phyloP scores from a whole-genome alignment of 2,113 vertebrate genomes.

The Phainopepla nitens region DNA sequence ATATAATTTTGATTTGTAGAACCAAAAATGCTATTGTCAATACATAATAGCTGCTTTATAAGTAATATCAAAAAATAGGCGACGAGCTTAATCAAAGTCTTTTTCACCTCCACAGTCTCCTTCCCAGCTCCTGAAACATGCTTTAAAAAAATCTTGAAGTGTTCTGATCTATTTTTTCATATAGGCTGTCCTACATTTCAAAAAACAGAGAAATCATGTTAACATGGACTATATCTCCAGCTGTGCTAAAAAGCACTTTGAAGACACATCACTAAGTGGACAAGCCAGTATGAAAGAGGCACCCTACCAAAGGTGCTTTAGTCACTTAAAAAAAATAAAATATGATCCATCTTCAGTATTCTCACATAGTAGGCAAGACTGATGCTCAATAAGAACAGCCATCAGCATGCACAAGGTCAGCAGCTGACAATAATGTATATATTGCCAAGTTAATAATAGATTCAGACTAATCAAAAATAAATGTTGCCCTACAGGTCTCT shows the following conservation, averaged over 20 bases:
- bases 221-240: background rate
- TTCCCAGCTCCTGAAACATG: background rate
- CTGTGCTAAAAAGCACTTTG: background rate
- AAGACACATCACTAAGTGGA: background rate
- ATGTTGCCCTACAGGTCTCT: background rate
- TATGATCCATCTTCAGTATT: background rate
- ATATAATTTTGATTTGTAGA: background rate
- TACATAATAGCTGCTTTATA: background rate
- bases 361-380: background rate
- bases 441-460: background rate
- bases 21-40: background rate
- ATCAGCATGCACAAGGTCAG: background rate
- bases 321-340: background rate
- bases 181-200: background rate
- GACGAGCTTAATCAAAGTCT: background rate
- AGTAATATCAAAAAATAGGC: background rate
- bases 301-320: background rate
- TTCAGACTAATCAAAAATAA: background rate
- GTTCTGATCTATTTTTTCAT: background rate
- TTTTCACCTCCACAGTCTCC: background rate
- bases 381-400: background rate
- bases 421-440: background rate
- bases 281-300: background rate
- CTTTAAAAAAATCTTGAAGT: background rate
- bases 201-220: background rate